Percentiles rank a stretch among this genome's conserved stretches.
phyloP scores from a whole-genome alignment of 2,888 invertebrate species.

The Drosophila borealis region DNA sequence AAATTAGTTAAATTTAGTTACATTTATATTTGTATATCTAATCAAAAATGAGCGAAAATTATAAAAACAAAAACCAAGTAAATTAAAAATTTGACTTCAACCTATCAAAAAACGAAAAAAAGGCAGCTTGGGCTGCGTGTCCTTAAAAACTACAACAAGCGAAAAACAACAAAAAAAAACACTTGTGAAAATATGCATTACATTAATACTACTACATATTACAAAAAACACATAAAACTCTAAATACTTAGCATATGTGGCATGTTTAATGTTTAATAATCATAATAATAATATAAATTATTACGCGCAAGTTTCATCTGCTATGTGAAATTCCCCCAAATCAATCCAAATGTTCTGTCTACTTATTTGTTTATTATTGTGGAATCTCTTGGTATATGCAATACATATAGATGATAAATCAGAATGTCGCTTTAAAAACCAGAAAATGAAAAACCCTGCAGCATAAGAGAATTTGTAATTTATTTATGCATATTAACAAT shows the following conservation, averaged over 20 bases:
- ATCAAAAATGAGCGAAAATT: conserved; percentile 56
- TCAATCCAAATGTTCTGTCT: conserved; percentile 23
- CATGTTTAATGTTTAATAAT: conserved; percentile 63
- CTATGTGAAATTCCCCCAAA: conserved; percentile 23
- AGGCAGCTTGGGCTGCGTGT: conserved; percentile 49
- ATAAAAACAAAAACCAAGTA: conserved; percentile 15
- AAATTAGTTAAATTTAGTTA: conserved; percentile 77
- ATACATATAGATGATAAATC: conserved; percentile 16
- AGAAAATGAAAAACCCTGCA: conserved; percentile 7
- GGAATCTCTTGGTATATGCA: conserved; percentile 38
- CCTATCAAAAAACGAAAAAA: conserved; percentile 21
- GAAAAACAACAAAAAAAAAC: conserved; percentile 45
- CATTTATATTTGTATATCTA: conserved; percentile 66
- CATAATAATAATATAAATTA: conserved; percentile 59
- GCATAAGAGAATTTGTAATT: conserved; percentile 57
- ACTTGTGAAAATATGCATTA: conserved; percentile 80
- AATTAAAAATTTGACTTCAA: conserved; percentile 24
- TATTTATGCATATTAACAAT: conserved; percentile 51
- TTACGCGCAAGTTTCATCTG: conserved; percentile 47
- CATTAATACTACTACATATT: conserved; percentile 50
- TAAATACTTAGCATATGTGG: conserved; percentile 56
- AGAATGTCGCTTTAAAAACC: conserved; percentile 34
- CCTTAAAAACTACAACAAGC: conserved; percentile 46
- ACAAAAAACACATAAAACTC: conserved; percentile 33
- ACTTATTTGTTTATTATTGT: conserved; percentile 28